Percentiles rank a stretch among this genome's conserved stretches.
These are phyloP conservation scores for Acanthopleura granulata DNA, from an alignment of 2,888 invertebrate species.

Conservation along the genomic window DNA sequence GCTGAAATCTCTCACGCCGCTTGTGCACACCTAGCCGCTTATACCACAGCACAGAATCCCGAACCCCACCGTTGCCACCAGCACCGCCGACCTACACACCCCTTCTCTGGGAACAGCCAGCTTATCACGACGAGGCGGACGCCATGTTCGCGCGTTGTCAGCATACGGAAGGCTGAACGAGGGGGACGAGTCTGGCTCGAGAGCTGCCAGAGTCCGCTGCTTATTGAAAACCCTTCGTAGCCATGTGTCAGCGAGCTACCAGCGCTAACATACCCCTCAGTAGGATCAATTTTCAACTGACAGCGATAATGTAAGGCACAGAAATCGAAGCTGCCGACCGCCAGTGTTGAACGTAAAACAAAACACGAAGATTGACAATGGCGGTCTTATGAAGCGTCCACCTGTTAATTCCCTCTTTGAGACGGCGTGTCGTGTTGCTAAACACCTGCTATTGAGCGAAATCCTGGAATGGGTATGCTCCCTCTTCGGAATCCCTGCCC, in stretches of 20 bases:
- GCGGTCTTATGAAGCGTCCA: too few species aligned
- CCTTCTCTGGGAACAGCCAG: not conserved
- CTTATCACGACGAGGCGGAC: not conserved
- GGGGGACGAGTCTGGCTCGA: not conserved
- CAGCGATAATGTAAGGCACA: conserved; percentile 5
- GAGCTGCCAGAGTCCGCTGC: not conserved
- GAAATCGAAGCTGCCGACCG: conserved; percentile 10
- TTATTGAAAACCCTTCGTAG: conserved; percentile 12
- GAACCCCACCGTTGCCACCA: not conserved
- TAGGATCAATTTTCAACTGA: not conserved
- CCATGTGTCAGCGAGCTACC: conserved; percentile 13
- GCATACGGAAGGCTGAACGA: not conserved
- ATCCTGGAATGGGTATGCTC: too few species aligned
- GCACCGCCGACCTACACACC: not conserved
- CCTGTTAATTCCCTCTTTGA: too few species aligned
- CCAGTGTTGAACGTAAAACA: not conserved
- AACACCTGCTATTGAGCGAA: too few species aligned
- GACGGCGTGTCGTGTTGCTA: too few species aligned
- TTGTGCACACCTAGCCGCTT: not conserved
- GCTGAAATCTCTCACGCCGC: not conserved
- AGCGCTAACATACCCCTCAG: not conserved
- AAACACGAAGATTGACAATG: conserved; percentile 2
- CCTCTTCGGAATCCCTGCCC: too few species aligned
- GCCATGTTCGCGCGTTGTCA: conserved; percentile 13
- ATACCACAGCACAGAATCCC: not conserved